Evolutionary conservation across 2,888 invertebrate genomes (phyloP), one percentile per base, ranked within the genome.

Genomic region (Ariolimax columbianus): DNA sequence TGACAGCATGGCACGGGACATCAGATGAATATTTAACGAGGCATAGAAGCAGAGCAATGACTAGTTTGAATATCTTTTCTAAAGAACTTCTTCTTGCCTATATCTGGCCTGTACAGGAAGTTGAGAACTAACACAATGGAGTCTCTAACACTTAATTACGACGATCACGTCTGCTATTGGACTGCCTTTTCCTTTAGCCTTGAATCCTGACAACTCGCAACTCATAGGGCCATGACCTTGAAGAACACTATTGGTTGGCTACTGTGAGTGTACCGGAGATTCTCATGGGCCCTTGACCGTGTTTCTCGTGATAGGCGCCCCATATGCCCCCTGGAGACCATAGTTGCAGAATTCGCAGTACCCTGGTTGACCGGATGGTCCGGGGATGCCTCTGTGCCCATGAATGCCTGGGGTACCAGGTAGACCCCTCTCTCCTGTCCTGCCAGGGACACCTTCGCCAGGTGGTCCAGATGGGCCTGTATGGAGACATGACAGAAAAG

Each of bases 381-480:
- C 96, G 14, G 95, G 95, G 87, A 95, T 93, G 87, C 96, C 96
- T 1, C 95, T 94, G 86, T 95, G 95, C 55, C 93, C 94, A 30
- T 91, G 90, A 4, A 89, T 84, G 14, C 93, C 94, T 0, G 91
- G 89, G 30, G 90, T 87, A 11, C 93, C 94, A 11, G 90, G 90
- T 14, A 91, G 79, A 23, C 92, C 92, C 68, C 97, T 95, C 87
- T 96, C 96, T 0, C 97, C 97, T 66, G 95, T 95, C 91, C 96
- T 95, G 26, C 97, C 97, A 33, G 96, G 95, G 38, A 95, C 94
- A 9, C 96, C 96, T 84, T 96, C 96, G 51, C 96, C 96, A 84
- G 96, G 95, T 66, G 95, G 95, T 6, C 97, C 97, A 19, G 94
- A 94, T 89, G 91, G 94, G 96, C 92, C 92, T 92, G 85, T 47